Conservation (phyloP, 2,888 invertebrate genomes). For the Salticus scenicus region DNA sequence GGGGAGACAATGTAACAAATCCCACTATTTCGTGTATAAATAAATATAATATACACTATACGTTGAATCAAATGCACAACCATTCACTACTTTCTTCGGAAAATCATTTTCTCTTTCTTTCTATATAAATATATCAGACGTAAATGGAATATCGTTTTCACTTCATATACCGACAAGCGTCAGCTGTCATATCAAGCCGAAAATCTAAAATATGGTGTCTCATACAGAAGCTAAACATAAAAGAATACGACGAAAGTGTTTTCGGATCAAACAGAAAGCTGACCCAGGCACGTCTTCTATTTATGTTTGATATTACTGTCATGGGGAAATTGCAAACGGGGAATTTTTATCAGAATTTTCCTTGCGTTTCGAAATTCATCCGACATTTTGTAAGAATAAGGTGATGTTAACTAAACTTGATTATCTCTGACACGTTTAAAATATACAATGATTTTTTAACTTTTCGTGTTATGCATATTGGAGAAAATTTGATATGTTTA, state of each 20-base stretch:
- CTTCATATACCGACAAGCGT: background rate
- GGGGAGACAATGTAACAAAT: no score
- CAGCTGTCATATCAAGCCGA: background rate
- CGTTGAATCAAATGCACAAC: no score
- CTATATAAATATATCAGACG: no score
- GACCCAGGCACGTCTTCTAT: background rate
- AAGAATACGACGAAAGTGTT: background rate
- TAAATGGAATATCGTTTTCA: background rate
- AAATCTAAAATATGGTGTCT: background rate
- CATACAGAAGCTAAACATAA: background rate
- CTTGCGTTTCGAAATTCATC: background rate
- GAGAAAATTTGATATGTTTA: no score
- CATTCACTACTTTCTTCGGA: background rate
- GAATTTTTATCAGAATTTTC: background rate
- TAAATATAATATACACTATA: no score
- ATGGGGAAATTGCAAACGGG: background rate
- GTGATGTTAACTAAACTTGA: background rate
- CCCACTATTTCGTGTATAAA: no score
- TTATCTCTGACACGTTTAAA: no score
- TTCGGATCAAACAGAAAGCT: background rate
- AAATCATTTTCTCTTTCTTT: background rate
- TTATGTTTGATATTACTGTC: conserved; percentile 34
- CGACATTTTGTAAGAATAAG: background rate
- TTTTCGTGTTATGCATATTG: no score
- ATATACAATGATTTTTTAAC: no score